Evolutionary conservation across 2,888 invertebrate species (phyloP).

Genomic region (Papilio protenor): DNA sequence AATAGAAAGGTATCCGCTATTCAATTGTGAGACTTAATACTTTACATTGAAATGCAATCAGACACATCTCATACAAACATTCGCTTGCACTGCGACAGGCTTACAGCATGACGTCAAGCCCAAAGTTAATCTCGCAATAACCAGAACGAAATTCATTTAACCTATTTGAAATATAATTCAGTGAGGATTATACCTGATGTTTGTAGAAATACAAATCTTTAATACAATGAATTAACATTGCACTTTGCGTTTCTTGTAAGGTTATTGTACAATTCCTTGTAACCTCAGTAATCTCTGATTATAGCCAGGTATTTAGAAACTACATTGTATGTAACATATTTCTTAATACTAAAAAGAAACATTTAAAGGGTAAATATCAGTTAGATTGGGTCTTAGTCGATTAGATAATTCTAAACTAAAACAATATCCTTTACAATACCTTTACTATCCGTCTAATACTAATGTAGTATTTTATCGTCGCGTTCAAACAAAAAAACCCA

Average conservation of each 20-base stretch:
- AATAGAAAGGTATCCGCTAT: too few relatives aligned
- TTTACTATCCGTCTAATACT: neutral
- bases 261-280: neutral
- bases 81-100: neutral
- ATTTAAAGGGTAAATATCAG: neutral
- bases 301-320: neutral
- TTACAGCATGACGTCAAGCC: neutral
- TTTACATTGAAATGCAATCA: too few relatives aligned
- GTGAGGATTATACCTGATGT: neutral
- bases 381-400: neutral
- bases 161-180: neutral
- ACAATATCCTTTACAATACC: too few relatives aligned
- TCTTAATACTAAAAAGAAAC: neutral
- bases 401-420: neutral
- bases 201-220: neutral
- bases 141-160: neutral
- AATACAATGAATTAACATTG: neutral
- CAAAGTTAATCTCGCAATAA: neutral
- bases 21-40: too few relatives aligned
- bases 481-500: neutral
- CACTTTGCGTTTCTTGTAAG: neutral
- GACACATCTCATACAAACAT: neutral
- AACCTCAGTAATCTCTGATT: neutral
- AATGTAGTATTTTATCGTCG: neutral
- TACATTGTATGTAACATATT: neutral